These are phyloP conservation scores for Maniola hyperantus DNA, from an alignment of 2,888 invertebrate genomes.

Conservation along the genomic window DNA sequence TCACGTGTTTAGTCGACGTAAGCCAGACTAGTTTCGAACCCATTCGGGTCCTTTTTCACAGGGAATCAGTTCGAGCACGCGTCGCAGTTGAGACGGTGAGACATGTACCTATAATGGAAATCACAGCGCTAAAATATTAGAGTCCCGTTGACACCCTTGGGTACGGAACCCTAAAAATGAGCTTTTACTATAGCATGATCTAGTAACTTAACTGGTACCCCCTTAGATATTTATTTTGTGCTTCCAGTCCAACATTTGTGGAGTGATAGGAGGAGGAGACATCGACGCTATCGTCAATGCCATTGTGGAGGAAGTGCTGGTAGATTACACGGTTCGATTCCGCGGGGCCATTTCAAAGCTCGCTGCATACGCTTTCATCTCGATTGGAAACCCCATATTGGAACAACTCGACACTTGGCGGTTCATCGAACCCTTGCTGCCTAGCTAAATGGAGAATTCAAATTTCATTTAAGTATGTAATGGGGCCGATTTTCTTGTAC, in stretches of 20 bases:
- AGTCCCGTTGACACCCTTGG: too few relatives aligned
- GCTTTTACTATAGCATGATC: too few relatives aligned
- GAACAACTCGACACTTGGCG: slow-evolving; percentile 66
- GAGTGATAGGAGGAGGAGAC: slow-evolving; percentile 74
- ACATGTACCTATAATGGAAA: too few relatives aligned
- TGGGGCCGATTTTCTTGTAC: too few relatives aligned
- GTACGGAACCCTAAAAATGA: too few relatives aligned
- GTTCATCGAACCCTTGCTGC: slow-evolving; percentile 49
- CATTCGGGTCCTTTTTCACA: too few relatives aligned
- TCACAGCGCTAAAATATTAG: too few relatives aligned
- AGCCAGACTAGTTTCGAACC: too few relatives aligned
- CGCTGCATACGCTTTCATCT: slow-evolving; percentile 38
- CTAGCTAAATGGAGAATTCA: slow-evolving; percentile 12
- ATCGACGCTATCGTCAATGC: slow-evolving; percentile 71
- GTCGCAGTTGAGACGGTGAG: too few relatives aligned
- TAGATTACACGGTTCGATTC: slow-evolving; percentile 68
- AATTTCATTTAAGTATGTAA: not conserved
- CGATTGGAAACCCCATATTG: slow-evolving; percentile 58
- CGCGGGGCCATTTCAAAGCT: slow-evolving; percentile 55
- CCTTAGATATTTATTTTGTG: not conserved
- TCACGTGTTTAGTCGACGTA: too few relatives aligned
- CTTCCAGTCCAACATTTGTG: slow-evolving; percentile 62
- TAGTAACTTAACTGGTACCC: not conserved
- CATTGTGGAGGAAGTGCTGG: slow-evolving; percentile 63
- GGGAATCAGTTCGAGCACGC: too few relatives aligned